Evolutionary conservation across 2,797 vertebrate species (phyloP).

Genomic region (Labeo calbasu): DNA sequence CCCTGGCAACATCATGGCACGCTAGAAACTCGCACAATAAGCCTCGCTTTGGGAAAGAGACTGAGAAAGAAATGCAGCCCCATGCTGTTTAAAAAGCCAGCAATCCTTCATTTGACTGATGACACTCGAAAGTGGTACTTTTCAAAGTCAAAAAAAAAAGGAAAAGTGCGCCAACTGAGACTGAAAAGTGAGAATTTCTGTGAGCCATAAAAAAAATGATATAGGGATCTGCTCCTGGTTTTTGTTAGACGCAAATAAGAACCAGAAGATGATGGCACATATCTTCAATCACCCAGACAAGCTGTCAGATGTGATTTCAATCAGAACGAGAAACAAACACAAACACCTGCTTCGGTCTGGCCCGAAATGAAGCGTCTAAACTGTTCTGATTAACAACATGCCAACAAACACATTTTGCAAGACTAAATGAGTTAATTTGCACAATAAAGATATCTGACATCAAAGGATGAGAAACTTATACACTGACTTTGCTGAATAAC

Average conservation of each 20-base stretch:
- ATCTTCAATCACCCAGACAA: conserved; percentile 36
- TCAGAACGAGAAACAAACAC: background rate
- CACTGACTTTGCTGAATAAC: background rate
- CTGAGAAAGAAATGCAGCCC: background rate
- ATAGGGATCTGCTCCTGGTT: conserved; percentile 27
- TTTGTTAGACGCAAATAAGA: conserved; percentile 26
- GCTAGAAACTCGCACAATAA: conserved; percentile 21
- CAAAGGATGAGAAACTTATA: background rate
- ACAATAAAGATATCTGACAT: background rate
- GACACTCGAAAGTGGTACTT: conserved; percentile 3
- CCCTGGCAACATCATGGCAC: conserved; percentile 37
- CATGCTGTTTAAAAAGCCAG: conserved; percentile 20
- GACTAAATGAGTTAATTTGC: background rate
- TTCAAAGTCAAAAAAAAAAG: conserved; percentile 19
- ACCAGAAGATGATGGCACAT: conserved; percentile 25
- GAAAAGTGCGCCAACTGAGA: conserved; percentile 9
- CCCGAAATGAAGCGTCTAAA: background rate
- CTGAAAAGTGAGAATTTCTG: background rate
- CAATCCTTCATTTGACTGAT: conserved; percentile 41
- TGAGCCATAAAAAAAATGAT: background rate
- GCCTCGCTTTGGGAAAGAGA: background rate
- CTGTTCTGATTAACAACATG: conserved; percentile 12
- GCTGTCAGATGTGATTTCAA: conserved; percentile 30
- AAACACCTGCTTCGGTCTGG: conserved; percentile 24
- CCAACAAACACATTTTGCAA: conserved; percentile 1